Evolutionary conservation across 2,113 vertebrate species (phyloP).

Genomic region (Proteles cristata): DNA sequence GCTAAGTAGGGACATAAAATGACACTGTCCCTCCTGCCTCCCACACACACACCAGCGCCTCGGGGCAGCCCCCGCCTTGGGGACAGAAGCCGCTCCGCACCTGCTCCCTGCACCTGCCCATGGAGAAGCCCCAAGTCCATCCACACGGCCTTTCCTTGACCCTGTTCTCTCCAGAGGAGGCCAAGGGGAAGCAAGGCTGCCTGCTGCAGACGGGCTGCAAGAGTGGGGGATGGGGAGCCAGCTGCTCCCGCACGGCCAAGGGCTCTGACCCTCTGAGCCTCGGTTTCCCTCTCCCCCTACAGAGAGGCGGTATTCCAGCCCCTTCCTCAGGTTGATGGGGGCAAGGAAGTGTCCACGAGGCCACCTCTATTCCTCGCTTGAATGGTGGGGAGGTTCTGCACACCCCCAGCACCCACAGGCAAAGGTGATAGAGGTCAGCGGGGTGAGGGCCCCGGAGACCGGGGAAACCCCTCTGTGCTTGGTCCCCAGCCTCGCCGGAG

Average conservation of each 20-base stretch:
- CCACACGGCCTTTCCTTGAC: background rate
- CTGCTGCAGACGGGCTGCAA: background rate
- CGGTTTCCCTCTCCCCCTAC: too few relatives aligned
- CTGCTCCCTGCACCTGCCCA: background rate
- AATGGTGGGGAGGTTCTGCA: background rate
- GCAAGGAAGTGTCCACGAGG: background rate
- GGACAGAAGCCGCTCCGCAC: background rate
- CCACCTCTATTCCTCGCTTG: rapidly evolving
- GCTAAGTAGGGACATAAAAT: background rate
- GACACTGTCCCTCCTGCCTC: rapidly evolving
- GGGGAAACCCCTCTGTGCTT: background rate
- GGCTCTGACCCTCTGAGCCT: background rate
- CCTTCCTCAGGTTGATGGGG: background rate
- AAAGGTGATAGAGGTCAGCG: background rate
- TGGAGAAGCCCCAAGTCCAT: background rate
- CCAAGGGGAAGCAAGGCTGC: background rate
- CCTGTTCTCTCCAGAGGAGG: background rate
- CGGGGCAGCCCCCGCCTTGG: rapidly evolving
- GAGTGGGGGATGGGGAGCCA: too few relatives aligned
- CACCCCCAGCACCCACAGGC: background rate
- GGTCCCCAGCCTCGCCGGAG: background rate
- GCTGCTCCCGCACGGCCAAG: background rate
- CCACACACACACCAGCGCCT: rapidly evolving
- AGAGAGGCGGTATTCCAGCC: background rate
- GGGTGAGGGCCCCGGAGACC: background rate